Evolutionary conservation across 2,113 vertebrate species (phyloP), one percentile per base, ranked within the genome.

Genomic region (Tichodroma muraria): DNA sequence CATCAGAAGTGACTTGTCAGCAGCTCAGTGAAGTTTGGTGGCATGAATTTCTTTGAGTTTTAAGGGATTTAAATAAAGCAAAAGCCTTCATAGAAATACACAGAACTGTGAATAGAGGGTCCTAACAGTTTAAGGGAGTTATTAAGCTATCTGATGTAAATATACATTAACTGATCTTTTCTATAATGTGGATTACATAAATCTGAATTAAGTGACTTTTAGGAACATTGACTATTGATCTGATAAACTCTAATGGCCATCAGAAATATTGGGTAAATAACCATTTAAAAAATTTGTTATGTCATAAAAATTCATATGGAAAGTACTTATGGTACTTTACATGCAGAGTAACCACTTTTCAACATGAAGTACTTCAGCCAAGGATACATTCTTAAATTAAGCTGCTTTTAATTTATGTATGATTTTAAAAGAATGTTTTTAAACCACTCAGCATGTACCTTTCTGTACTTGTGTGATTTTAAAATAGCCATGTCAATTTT

Each of bases 371-470:
- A 25, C 70, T 54, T 92, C 84, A 88, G 95, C 94, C 93, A 97
- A 96, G 95, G 93, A 90, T 61, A 75, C 78, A 94, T 96, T 97
- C 93, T 97, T 90, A 94, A 97, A 97, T 97, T 96, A 97, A 96
- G 80, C 86, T 91, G 28, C 76, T 93, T 96, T 97, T 97, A 95
- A 97, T 91, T 96, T 95, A 94, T 89, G 86, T 23, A 86, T 88
- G 59, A 92, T 94, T 83, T 33, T 0, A 72, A 82, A 89, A 76
- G 52, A 79, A 95, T 54, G 10, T 20, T 70, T 93, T 96, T 78
- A 88, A 96, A 83, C 63, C 61, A 86, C 54, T 91, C 85, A 94
- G 92, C 61, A 88, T 83, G 49, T 50, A 71, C 38, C 66, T 89
- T 80, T 70, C 57, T 81, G 31, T 63, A 89, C 60, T 92, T 61